A percentile compares a stretch with the other conserved stretches of the same genome.
Evolutionary conservation across 2,888 invertebrate species (phyloP).

Genomic region (Smittia aterrima): DNA sequence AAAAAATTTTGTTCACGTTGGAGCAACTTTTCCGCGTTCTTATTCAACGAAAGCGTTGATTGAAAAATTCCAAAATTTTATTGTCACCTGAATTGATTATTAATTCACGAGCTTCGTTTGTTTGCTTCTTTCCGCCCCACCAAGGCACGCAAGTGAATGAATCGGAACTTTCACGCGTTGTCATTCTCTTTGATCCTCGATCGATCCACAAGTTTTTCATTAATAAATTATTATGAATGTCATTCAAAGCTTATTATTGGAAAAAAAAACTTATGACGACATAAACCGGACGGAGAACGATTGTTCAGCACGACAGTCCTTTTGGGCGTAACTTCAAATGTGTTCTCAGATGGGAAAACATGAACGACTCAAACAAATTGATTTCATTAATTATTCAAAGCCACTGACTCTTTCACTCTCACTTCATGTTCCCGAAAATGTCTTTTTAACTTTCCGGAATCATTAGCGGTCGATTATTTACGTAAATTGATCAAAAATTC

Average conservation of each 20-base stretch:
- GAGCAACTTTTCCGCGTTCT: background rate
- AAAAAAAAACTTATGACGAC: constrained; percentile 18
- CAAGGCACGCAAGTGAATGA: background rate
- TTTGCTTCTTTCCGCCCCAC: background rate
- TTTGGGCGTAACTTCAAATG: constrained; percentile 15
- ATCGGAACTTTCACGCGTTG: background rate
- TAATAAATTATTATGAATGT: constrained; percentile 34
- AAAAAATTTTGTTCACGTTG: too few relatives aligned
- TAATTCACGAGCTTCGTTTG: background rate
- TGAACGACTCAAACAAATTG: constrained; percentile 38
- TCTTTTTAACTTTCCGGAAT: background rate
- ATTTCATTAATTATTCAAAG: constrained; percentile 38
- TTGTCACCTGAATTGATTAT: constrained; percentile 13
- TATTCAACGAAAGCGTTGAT: constrained; percentile 1
- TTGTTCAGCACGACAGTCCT: background rate
- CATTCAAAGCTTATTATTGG: background rate
- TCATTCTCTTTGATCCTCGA: background rate
- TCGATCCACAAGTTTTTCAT: background rate
- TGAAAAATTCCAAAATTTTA: constrained; percentile 18
- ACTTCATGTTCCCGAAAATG: background rate
- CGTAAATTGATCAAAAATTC: background rate
- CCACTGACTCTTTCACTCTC: background rate
- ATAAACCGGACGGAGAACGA: background rate
- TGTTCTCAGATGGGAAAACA: background rate
- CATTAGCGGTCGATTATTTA: background rate